Percentiles rank a stretch among this genome's conserved stretches.
phyloP scores from a whole-genome alignment of 2,797 vertebrate genomes.

The Lerista edwardsae region DNA sequence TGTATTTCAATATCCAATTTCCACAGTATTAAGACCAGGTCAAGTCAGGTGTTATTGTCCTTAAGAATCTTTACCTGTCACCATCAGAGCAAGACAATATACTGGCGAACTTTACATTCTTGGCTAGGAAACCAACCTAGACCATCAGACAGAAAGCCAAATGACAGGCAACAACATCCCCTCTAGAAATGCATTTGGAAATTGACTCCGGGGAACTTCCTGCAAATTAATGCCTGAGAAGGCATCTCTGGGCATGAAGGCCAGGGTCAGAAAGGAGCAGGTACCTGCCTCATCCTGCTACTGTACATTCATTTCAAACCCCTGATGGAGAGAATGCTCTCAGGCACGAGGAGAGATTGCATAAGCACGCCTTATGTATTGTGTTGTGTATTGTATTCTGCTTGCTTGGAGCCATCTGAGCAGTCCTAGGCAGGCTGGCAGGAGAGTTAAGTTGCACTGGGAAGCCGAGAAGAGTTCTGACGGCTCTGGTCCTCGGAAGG shows the following conservation, averaged over 20 bases:
- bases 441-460: not conserved
- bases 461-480: not conserved
- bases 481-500: not conserved
- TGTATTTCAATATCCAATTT: slow-evolving; percentile 37
- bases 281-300: not conserved
- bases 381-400: not conserved
- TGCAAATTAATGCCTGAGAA: slow-evolving; percentile 47
- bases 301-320: not conserved
- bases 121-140: slow-evolving; percentile 48
- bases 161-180: slow-evolving; percentile 3
- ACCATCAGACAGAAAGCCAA: slow-evolving; percentile 9
- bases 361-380: not conserved
- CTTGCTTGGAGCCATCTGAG: not conserved
- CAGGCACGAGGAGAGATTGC: not conserved
- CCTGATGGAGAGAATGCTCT: not conserved
- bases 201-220: slow-evolving; percentile 62
- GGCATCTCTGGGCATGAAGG: slow-evolving; percentile 42
- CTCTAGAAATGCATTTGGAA: slow-evolving; percentile 52
- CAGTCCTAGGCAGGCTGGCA: too few species aligned
- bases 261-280: slow-evolving; percentile 49
- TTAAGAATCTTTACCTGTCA: slow-evolving; percentile 32
- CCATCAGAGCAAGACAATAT: not conserved
- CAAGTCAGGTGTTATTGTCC: slow-evolving; percentile 49
- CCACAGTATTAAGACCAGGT: not conserved
- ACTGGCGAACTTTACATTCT: slow-evolving; percentile 35